Evolutionary conservation across 2,797 vertebrate species (phyloP).

Genomic region (Anguilla pacifica): DNA sequence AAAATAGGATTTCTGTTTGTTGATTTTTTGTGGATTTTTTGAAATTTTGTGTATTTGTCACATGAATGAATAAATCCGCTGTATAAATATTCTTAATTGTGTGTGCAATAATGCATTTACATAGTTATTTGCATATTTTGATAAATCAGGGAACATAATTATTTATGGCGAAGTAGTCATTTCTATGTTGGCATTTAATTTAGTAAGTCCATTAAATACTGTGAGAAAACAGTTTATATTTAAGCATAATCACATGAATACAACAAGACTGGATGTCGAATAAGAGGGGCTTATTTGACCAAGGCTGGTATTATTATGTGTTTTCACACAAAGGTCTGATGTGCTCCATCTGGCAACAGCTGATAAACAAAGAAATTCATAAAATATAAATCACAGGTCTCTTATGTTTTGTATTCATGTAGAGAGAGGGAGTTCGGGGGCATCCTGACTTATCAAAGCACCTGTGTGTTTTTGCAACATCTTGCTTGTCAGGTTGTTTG

Average conservation of each 20-base stretch:
- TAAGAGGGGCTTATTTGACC: slow-evolving; percentile 17
- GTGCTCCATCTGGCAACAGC: slow-evolving; percentile 11
- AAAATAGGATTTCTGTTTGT: background rate
- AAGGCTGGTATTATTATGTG: slow-evolving; percentile 12
- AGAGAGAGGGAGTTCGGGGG: background rate
- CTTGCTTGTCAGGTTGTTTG: slow-evolving; percentile 23
- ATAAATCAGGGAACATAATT: background rate
- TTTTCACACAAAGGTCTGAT: background rate
- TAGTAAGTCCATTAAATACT: background rate
- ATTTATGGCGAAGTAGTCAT: background rate
- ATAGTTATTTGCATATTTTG: background rate
- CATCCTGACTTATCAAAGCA: slow-evolving; percentile 13
- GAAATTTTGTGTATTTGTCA: background rate
- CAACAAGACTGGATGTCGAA: background rate
- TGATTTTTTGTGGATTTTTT: too few species aligned
- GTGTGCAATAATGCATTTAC: background rate
- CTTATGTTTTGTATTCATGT: slow-evolving; percentile 19
- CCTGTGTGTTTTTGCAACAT: slow-evolving; percentile 14
- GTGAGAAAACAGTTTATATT: background rate
- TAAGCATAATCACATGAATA: slow-evolving; percentile 1
- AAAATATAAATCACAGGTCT: slow-evolving; percentile 26
- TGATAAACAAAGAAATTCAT: slow-evolving; percentile 24
- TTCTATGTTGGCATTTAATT: slow-evolving; percentile 3
- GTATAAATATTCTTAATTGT: background rate
- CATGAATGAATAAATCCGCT: background rate